phyloP scores from a whole-genome alignment of 2,797 vertebrate species.

The Sebastes kiyomatsui region DNA sequence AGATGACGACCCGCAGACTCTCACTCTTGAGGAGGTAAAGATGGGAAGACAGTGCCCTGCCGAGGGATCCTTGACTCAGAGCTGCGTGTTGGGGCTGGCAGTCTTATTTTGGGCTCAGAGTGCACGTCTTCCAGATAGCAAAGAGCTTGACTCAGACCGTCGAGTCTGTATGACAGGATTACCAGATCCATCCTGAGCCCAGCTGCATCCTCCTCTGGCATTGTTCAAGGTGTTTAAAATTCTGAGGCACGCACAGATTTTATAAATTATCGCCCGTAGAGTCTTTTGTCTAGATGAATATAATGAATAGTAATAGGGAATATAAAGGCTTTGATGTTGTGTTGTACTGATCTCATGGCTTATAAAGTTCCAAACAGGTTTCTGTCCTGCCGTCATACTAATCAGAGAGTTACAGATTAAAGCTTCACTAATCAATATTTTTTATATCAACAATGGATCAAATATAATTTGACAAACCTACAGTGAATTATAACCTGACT shows the following conservation, averaged over 20 bases:
- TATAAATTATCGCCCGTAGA: not conserved
- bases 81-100: constrained; percentile 37
- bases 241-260: not conserved
- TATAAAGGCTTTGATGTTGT: no score
- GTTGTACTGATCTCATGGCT: no score
- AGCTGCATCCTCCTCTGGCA: not conserved
- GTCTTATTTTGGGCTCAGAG: constrained; percentile 42
- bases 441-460: no score
- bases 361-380: no score
- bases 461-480: no score
- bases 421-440: no score
- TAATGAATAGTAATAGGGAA: no score
- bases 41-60: constrained; percentile 11
- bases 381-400: no score
- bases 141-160: constrained; percentile 18
- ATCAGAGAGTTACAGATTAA: no score
- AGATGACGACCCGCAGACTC: constrained; percentile 14
- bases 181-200: not conserved
- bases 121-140: constrained; percentile 20
- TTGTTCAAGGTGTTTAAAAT: not conserved
- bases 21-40: not conserved
- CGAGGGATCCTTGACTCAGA: constrained; percentile 48
- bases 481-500: no score
- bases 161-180: constrained; percentile 18
- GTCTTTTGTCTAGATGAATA: not conserved